phyloP scores from a whole-genome alignment of 2,797 vertebrate genomes.

The Rhinogobio ventralis region DNA sequence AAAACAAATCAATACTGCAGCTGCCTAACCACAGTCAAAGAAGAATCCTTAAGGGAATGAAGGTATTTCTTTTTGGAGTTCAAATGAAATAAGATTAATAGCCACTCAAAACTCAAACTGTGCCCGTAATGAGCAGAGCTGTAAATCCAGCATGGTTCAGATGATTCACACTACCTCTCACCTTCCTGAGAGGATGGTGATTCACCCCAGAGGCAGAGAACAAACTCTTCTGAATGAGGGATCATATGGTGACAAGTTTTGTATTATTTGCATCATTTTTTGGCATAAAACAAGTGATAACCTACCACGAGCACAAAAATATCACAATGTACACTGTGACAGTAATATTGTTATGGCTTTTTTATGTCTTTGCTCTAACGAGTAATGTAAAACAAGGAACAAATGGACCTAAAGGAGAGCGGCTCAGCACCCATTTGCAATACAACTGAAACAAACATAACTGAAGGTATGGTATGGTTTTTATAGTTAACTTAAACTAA shows the following conservation, averaged over 20 bases:
- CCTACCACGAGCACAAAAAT: background rate
- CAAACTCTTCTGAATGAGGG: background rate
- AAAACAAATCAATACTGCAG: constrained; percentile 24
- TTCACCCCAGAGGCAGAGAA: constrained; percentile 25
- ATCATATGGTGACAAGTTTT: constrained; percentile 9
- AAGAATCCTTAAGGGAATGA: constrained; percentile 40
- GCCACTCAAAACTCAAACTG: constrained; percentile 44
- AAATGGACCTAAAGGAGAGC: background rate
- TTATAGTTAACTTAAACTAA: background rate
- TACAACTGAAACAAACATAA: background rate
- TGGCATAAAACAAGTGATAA: background rate
- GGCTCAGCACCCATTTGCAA: too few relatives aligned
- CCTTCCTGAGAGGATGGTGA: constrained; percentile 38
- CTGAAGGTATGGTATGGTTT: background rate
- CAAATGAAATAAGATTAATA: constrained; percentile 43
- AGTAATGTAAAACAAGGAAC: background rate
- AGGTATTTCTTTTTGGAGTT: constrained; percentile 40
- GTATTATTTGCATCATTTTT: background rate
- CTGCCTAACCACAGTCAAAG: constrained; percentile 12
- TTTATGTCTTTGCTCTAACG: background rate
- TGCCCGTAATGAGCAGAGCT: constrained; percentile 48
- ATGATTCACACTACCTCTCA: constrained; percentile 48
- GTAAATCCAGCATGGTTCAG: constrained; percentile 12
- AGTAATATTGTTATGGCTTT: background rate
- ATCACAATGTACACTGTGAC: background rate